Evolutionary conservation across 2,888 invertebrate genomes (phyloP).

Genomic region (Lasioglossum morio): DNA sequence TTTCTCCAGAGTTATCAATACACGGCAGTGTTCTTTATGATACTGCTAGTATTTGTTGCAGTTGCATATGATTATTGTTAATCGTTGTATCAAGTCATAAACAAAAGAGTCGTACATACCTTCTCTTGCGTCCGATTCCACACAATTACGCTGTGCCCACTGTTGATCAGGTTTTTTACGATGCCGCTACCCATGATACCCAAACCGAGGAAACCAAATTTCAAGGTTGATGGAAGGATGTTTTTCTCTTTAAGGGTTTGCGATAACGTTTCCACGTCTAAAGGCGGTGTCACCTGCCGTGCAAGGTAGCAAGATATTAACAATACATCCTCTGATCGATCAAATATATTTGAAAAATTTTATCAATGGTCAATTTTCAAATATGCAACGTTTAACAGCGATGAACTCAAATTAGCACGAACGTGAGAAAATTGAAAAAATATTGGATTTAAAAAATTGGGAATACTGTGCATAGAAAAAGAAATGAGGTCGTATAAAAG

Average conservation of each 20-base stretch:
- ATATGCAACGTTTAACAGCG: neutral
- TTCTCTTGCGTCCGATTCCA: constrained; percentile 97
- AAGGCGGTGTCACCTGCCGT: constrained; percentile 88
- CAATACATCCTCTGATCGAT: constrained; percentile 12
- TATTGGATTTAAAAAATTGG: neutral
- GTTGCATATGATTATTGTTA: constrained; percentile 3
- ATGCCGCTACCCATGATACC: constrained; percentile 98
- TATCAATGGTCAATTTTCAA: neutral
- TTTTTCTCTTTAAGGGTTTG: constrained; percentile 93
- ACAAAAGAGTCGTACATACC: constrained; percentile 87
- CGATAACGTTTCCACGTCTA: constrained; percentile 92
- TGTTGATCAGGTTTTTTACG: constrained; percentile 96
- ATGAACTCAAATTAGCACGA: neutral
- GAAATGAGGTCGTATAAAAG: neutral
- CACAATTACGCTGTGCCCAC: constrained; percentile 96
- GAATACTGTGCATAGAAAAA: neutral
- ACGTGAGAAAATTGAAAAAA: neutral
- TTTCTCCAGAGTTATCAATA: neutral
- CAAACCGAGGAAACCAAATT: constrained; percentile 97
- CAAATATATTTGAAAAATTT: neutral
- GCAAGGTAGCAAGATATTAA: constrained; percentile 36
- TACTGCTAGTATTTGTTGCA: neutral
- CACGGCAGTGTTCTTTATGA: neutral
- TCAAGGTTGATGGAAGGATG: constrained; percentile 93
- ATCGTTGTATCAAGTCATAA: constrained; percentile 24